phyloP scores from a whole-genome alignment of 1,140 invertebrate genomes.

The Teleogryllus occipitalis region DNA sequence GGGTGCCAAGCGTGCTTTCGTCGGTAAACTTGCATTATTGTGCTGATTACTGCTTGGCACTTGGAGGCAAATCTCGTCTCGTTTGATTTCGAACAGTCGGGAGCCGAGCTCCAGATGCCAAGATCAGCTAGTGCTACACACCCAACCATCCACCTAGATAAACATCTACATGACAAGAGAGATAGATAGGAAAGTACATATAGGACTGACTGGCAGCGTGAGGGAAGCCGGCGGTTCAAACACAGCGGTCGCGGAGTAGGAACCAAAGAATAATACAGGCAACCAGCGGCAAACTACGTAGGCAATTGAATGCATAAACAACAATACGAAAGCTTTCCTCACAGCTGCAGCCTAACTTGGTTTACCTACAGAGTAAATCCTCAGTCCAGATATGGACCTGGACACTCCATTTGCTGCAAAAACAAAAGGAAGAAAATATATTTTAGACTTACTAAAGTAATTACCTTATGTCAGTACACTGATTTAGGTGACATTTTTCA shows the following conservation, averaged over 20 bases:
- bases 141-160: background rate
- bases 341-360: slow-evolving; percentile 14
- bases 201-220: background rate
- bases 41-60: background rate
- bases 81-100: background rate
- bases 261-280: background rate
- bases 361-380: slow-evolving; percentile 41
- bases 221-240: background rate
- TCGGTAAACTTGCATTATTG: background rate
- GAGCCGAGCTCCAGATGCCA: background rate
- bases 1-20: too few relatives aligned
- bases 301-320: background rate
- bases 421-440: slow-evolving; percentile 27
- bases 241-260: background rate
- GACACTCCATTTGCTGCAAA: slow-evolving; percentile 40
- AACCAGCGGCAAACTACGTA: background rate
- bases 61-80: background rate
- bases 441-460: slow-evolving; percentile 19
- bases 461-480: background rate
- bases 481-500: background rate
- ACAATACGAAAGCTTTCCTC: slow-evolving; percentile 9
- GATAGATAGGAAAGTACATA: background rate
- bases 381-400: slow-evolving; percentile 36
- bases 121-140: background rate
- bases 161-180: background rate